These are phyloP conservation scores for Synodontis membranacea DNA, from an alignment of 2,113 vertebrate genomes.

Conservation along the genomic window DNA sequence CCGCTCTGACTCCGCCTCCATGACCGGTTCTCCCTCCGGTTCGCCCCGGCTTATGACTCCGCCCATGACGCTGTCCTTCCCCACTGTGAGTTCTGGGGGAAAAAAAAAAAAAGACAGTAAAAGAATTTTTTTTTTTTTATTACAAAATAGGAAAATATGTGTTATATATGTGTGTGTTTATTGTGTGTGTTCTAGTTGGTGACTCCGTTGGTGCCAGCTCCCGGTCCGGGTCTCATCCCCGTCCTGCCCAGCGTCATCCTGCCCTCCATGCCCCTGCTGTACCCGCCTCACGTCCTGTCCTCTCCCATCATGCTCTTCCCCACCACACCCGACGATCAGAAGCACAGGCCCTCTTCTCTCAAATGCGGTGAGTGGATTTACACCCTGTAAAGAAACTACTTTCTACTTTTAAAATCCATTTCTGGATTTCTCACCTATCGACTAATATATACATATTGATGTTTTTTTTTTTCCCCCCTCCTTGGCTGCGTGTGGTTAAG, in stretches of 20 bases:
- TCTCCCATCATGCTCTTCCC: constrained; percentile 85
- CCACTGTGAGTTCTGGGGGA: constrained; percentile 30
- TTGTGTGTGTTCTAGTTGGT: constrained; percentile 66
- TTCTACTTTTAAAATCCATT: no score
- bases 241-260: constrained; percentile 75
- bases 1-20: constrained; percentile 69
- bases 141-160: no score
- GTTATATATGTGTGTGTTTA: not conserved
- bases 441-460: not conserved
- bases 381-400: not conserved
- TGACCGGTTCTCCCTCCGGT: constrained; percentile 54
- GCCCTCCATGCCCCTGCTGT: constrained; percentile 86
- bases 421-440: not conserved
- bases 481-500: no score
- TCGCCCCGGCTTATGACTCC: constrained; percentile 43
- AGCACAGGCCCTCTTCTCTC: constrained; percentile 69
- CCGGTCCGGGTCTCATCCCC: constrained; percentile 81
- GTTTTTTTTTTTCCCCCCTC: no score
- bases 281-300: constrained; percentile 82
- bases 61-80: constrained; percentile 34
- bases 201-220: constrained; percentile 74
- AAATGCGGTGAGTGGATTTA: constrained; percentile 70
- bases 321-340: constrained; percentile 75
- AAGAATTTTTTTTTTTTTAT: no score
- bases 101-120: not conserved